Conservation (phyloP, 2,113 vertebrate genomes). For the Leucoraja erinaceus region DNA sequence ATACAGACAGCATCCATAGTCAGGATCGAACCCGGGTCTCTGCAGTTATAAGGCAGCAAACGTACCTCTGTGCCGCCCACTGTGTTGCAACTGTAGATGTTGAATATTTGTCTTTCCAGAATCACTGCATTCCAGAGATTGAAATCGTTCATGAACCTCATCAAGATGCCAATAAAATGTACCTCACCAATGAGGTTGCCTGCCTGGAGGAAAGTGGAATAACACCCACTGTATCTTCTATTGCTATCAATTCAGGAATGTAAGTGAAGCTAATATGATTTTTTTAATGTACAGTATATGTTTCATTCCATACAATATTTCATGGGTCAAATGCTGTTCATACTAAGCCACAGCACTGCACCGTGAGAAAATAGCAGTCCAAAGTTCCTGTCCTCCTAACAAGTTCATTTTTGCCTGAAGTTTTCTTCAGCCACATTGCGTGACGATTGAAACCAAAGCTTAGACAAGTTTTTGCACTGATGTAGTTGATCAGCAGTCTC, state of each 20-base stretch:
- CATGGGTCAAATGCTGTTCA: neutral
- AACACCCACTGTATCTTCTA: constrained; percentile 50
- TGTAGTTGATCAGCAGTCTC: neutral
- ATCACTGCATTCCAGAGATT: constrained; percentile 63
- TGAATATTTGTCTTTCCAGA: constrained; percentile 50
- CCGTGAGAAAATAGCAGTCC: neutral
- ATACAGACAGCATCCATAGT: no score
- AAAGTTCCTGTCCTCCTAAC: neutral
- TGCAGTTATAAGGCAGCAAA: no score
- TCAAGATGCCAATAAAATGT: constrained; percentile 44
- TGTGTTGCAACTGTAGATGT: no score
- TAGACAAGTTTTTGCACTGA: neutral
- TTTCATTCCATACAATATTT: neutral
- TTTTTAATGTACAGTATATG: neutral
- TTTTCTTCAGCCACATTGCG: neutral
- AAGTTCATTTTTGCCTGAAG: no score
- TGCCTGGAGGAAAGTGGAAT: constrained; percentile 57
- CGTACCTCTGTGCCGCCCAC: no score
- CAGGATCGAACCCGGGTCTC: no score
- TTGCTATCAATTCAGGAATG: constrained; percentile 69
- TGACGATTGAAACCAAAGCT: neutral
- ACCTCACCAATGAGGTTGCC: constrained; percentile 52
- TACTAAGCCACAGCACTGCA: neutral
- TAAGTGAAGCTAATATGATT: constrained; percentile 49
- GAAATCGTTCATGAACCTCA: constrained; percentile 49